These are phyloP conservation scores for Stomatorhinus ivindoensis DNA, from an alignment of 2,113 vertebrate species.

Conservation along the genomic window DNA sequence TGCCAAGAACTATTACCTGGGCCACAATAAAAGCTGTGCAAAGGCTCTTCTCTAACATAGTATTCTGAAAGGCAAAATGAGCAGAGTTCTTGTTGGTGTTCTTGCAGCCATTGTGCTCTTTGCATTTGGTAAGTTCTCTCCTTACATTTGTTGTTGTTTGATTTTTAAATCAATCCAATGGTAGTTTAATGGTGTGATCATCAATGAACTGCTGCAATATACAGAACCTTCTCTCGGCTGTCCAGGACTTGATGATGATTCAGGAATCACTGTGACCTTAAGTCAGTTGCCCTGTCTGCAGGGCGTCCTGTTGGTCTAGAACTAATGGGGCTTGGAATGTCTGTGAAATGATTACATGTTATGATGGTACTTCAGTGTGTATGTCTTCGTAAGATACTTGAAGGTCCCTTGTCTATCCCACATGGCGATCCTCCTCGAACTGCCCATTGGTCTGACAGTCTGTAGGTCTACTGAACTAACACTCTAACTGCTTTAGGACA, in stretches of 20 bases:
- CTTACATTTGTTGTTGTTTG: background rate
- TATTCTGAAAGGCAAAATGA: constrained; percentile 35
- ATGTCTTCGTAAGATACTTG: background rate
- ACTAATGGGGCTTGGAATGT: background rate
- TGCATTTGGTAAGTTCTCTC: constrained; percentile 43
- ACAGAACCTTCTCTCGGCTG: background rate
- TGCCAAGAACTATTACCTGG: background rate
- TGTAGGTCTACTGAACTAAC: background rate
- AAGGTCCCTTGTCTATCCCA: background rate
- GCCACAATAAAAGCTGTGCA: background rate
- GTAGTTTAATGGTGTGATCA: background rate
- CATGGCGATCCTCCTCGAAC: background rate
- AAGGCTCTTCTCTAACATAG: background rate
- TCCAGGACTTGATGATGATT: background rate
- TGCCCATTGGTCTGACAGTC: background rate
- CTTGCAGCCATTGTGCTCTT: constrained; percentile 40
- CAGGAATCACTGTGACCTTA: background rate
- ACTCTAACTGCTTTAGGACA: constrained; percentile 40
- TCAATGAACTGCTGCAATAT: background rate
- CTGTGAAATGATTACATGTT: no score
- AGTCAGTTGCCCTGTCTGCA: no score
- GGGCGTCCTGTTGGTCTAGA: background rate
- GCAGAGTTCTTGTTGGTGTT: constrained; percentile 37
- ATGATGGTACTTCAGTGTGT: no score
- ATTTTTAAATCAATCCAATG: background rate